Percentiles rank a stretch among this genome's conserved stretches.
Conservation (phyloP, 35 echinoderm and acorn worm species). For the Amphiura filiformis region DNA sequence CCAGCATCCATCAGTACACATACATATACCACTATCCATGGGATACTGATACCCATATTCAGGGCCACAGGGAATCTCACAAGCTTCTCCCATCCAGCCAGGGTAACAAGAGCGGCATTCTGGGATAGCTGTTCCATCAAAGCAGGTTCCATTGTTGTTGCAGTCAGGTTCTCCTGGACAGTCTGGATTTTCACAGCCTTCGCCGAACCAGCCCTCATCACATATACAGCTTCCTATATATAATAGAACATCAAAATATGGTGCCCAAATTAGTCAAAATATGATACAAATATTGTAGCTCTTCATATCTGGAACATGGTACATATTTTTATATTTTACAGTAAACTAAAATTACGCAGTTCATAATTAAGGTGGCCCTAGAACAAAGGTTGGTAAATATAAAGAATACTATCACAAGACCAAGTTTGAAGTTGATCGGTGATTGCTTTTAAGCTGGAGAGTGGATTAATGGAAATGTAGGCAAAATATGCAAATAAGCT, state of each 20-base stretch:
- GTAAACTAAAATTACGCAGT: too few relatives aligned
- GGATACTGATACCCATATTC: constrained; percentile 68
- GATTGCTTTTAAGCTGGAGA: too few relatives aligned
- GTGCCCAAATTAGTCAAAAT: not conserved
- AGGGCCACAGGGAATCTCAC: constrained; percentile 72
- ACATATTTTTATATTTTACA: too few relatives aligned
- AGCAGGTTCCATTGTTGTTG: constrained; percentile 67
- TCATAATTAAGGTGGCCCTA: too few relatives aligned
- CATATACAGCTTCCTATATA: constrained; percentile 60
- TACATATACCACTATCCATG: constrained; percentile 75
- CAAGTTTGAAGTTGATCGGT: too few relatives aligned
- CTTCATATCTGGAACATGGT: too few relatives aligned
- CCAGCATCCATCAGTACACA: constrained; percentile 79
- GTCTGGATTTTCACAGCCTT: constrained; percentile 66
- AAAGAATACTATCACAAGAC: too few relatives aligned
- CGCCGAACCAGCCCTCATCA: constrained; percentile 69
- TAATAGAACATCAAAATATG: too few relatives aligned
- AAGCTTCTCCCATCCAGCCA: constrained; percentile 90
- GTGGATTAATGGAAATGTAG: too few relatives aligned
- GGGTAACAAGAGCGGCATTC: constrained; percentile 53
- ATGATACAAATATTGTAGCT: not conserved
- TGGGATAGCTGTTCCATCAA: constrained; percentile 29
- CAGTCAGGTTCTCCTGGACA: constrained; percentile 89
- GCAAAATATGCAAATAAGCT: too few relatives aligned
- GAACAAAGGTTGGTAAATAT: too few relatives aligned